Base-by-base conservation (phyloP, 2,113 vertebrate species). In the Planiliza haematocheilus region DNA sequence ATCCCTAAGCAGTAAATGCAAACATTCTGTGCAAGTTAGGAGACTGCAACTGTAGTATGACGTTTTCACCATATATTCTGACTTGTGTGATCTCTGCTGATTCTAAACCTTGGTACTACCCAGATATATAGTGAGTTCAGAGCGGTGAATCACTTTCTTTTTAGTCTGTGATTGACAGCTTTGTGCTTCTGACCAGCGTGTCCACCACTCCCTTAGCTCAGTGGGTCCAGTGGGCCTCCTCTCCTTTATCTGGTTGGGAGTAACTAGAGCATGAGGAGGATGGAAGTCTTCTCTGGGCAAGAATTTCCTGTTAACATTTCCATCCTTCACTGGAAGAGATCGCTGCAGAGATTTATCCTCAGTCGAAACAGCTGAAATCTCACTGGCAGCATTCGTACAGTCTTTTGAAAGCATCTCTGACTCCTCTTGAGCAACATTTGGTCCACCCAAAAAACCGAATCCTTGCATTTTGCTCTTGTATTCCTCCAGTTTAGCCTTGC, bases 131-230 rank as follows among this genome's bases (percentile, higher is more conserved):
- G 88, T 93, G 30, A 93, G 90, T 71, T 94, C 92, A 16, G 94
- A 90, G 51, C 91, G 88, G 58, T 93, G 93, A 10, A 92, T 55
- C 13, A 62, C 58, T 49, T 86, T 84, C 8, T 71, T 57, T 73
- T 79, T 80, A 12, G 39, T 55, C 36, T 68, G 75, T 7, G 58
- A 10, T 21, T 59, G 80, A 12, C 70, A 13, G 48, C 43, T 86
- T n/a, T 88, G 91, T 34, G 73, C 79, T 45, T 88, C 83, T 10
- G 91, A 84, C 92, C 90, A 91, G 69, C 85, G 87, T 21, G 60
- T 75, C 93, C 93, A 94, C 89, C 89, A 91, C 77, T 93, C 93
- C 77, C 92, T 89, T 14, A 94, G 86, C 63, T 94, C 90, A 0
- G 80, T 77, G 7, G 93, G 87, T 1, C 90, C 89, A 0, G 84